phyloP scores from a whole-genome alignment of 2,888 invertebrate species.

The Sinopyrophorus schimmeli region DNA sequence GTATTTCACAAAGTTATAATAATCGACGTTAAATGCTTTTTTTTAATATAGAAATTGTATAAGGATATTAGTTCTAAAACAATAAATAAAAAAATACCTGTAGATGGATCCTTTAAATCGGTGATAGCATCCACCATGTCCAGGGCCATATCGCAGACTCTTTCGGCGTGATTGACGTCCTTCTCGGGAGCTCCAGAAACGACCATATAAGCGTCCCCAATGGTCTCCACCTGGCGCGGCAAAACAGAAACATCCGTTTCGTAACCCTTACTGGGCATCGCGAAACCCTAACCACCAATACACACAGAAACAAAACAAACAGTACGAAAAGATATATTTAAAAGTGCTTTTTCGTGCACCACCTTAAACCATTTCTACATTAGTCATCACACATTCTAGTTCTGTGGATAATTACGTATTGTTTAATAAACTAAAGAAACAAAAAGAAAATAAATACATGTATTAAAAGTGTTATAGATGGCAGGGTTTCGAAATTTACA shows the following conservation, averaged over 20 bases:
- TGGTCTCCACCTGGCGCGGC: slow-evolving; percentile 83
- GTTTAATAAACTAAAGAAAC: too few species aligned
- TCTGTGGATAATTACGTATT: too few species aligned
- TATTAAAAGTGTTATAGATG: too few species aligned
- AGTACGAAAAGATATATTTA: slow-evolving; percentile 31
- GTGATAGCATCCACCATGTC: slow-evolving; percentile 95
- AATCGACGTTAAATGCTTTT: too few species aligned
- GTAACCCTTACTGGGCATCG: slow-evolving; percentile 31
- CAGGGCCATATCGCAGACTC: slow-evolving; percentile 92
- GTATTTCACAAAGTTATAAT: too few species aligned
- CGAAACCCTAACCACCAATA: slow-evolving; percentile 33
- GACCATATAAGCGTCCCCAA: slow-evolving; percentile 98
- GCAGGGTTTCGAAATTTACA: too few species aligned
- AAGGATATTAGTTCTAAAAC: too few species aligned
- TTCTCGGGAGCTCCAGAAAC: slow-evolving; percentile 94
- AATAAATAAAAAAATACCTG: too few species aligned
- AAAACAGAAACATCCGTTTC: slow-evolving; percentile 31
- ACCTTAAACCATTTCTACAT: slow-evolving; percentile 3
- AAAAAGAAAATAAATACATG: too few species aligned
- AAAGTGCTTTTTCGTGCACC: slow-evolving; percentile 17
- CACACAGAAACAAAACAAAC: slow-evolving; percentile 33
- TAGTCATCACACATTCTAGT: too few species aligned
- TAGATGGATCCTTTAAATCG: slow-evolving; percentile 89
- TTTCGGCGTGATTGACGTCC: slow-evolving; percentile 87
- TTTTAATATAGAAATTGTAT: too few species aligned